phyloP scores from a whole-genome alignment of 2,113 vertebrate genomes.

The Halichoerus grypus region DNA sequence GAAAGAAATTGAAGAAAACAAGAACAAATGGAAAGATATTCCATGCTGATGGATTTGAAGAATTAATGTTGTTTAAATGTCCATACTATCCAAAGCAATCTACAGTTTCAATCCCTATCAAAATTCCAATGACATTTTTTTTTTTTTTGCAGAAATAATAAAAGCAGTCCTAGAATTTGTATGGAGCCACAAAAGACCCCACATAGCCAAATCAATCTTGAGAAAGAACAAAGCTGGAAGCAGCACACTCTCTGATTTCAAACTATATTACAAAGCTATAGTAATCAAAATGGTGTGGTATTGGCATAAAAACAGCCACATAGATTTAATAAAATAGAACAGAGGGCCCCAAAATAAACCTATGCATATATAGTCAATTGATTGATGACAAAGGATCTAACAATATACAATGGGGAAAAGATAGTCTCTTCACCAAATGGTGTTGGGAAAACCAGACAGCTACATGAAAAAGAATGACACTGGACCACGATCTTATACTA shows the following conservation, averaged over 20 bases:
- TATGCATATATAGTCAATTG: not conserved
- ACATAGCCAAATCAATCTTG: not conserved
- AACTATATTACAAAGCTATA: not conserved
- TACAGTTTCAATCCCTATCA: not conserved
- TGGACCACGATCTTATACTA: not conserved
- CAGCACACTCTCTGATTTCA: not conserved
- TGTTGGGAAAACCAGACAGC: not conserved
- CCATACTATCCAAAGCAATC: not conserved
- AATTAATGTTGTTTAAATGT: not conserved
- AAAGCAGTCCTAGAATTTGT: not conserved
- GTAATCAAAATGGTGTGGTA: not conserved
- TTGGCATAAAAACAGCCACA: not conserved
- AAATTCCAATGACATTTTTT: not conserved
- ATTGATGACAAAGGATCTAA: not conserved
- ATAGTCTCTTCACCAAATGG: not conserved
- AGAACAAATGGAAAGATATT: not conserved
- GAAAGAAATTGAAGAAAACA: not conserved
- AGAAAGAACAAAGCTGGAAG: not conserved
- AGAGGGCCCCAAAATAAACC: not conserved
- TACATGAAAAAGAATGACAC: not conserved
- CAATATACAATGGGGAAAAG: not conserved
- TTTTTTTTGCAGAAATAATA: not conserved
- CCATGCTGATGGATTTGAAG: not conserved
- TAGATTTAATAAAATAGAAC: not conserved
- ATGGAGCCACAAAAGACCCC: not conserved